A percentile compares a stretch with the other conserved stretches of the same genome.
Evolutionary conservation across 2,113 vertebrate species (phyloP).

Genomic region (Mirza zaza): DNA sequence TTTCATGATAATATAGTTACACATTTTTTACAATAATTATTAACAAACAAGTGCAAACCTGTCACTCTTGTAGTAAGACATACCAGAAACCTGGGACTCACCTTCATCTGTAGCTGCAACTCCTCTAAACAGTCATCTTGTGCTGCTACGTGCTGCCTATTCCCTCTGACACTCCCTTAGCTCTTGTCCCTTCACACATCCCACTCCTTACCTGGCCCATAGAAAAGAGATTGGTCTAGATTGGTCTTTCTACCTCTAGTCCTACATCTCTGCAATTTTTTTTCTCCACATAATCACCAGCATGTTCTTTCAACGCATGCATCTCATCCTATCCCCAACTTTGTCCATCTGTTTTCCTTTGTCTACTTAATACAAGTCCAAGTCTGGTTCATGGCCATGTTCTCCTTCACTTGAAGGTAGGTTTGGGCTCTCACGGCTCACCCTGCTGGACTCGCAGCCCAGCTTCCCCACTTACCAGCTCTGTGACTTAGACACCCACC

Average conservation of each 20-base stretch:
- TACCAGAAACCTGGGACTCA: not conserved
- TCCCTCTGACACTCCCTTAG: not conserved
- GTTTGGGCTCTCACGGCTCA: not conserved
- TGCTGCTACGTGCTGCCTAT: fast-evolving
- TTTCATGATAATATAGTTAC: not conserved
- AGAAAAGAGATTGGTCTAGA: not conserved
- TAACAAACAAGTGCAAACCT: not conserved
- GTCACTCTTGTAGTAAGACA: not conserved
- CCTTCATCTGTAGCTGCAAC: not conserved
- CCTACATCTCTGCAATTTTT: not conserved
- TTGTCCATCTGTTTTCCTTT: not conserved
- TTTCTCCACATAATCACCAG: not conserved
- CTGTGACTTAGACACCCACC: not conserved
- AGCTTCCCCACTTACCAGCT: not conserved
- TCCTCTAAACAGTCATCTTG: not conserved
- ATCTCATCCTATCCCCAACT: not conserved
- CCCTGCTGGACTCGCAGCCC: not conserved
- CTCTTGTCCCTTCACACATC: not conserved
- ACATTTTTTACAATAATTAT: not conserved
- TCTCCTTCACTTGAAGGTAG: not conserved
- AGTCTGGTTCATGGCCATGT: not conserved
- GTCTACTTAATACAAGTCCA: not conserved
- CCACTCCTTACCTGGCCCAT: not conserved
- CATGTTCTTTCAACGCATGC: not conserved
- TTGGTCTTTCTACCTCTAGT: not conserved